A percentile compares a stretch with the other conserved stretches of the same genome.
Conservation (phyloP, 2,113 vertebrate genomes). For the Candoia aspera region DNA sequence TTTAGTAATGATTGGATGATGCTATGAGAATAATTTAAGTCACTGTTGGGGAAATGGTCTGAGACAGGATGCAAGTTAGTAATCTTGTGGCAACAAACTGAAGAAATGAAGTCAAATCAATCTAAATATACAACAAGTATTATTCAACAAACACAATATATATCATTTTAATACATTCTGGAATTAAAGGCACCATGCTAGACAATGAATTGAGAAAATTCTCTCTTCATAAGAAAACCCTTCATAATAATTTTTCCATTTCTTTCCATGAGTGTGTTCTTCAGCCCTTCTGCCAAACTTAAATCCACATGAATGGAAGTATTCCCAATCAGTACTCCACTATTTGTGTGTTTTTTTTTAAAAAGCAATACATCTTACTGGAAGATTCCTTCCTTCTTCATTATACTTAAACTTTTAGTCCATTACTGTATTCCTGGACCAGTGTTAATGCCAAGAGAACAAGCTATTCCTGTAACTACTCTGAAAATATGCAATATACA, state of each 20-base stretch:
- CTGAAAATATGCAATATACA: neutral
- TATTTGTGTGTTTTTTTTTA: neutral
- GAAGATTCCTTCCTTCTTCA: neutral
- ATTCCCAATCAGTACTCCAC: neutral
- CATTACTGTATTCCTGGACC: neutral
- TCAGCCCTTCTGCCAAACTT: neutral
- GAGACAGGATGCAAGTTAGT: neutral
- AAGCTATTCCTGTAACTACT: neutral
- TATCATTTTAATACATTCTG: neutral
- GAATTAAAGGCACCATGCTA: neutral
- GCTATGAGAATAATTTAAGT: neutral
- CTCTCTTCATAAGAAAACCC: neutral
- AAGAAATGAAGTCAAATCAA: neutral
- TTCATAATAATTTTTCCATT: neutral
- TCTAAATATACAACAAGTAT: neutral
- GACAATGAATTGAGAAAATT: neutral
- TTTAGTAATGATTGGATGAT: neutral
- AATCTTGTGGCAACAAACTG: neutral
- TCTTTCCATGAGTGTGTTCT: neutral
- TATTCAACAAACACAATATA: neutral
- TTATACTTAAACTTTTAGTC: neutral
- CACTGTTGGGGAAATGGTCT: neutral
- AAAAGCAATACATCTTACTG: neutral
- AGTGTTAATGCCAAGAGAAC: neutral
- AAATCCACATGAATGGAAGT: neutral